Evolutionary conservation across 2,797 vertebrate genomes (phyloP), one percentile per base, ranked within the genome.

Genomic region (Pipistrellus pygmaeus): DNA sequence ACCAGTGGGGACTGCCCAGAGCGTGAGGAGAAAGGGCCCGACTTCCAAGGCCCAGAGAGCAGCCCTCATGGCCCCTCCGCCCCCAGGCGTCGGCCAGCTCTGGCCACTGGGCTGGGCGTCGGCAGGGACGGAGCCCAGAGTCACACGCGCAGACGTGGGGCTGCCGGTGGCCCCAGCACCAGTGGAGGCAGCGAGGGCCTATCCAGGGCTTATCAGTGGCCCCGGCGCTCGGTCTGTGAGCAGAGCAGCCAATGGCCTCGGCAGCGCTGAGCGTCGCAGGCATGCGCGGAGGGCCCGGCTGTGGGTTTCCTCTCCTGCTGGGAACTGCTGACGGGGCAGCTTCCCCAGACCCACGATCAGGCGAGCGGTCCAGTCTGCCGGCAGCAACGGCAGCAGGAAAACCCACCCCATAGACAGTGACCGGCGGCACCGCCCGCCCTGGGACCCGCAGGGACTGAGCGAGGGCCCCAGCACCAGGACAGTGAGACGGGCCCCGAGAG

Each of bases 21-120:
- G 68, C 35, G 18, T 30, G 11, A 95, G 13, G 84, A 84, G 53
- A 71, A 94, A 13, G 30, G 20, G 2, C 9, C 75, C 62, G 0
- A 93, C 69, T 14, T 48, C 84, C 88, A 86, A 6, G 21, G 64
- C 60, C 78, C 96, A 77, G 41, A 95, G 30, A 73, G 69, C 23
- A 1, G 11, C 44, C 55, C 44, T 32, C 96, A 89, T 81, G n/a
- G 15, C 46, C 62, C 30, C 21, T 11, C 9, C 1, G 30, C 38
- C 38, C 78, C 17, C 20, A 13, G 23, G 12, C 30, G 23, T 64
- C 81, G 23, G 46, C 76, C 35, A 18, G 35, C 55, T 64, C 55
- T 55, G 3, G 3, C 0, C 0, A 0, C 60, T 48, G 25, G 17
- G 53, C 73, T 2, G 38, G 48, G 0, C 21, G 8, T 27, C 2